These are phyloP conservation scores for Galeopterus variegatus DNA, from an alignment of 2,113 vertebrate species.

Conservation along the genomic window DNA sequence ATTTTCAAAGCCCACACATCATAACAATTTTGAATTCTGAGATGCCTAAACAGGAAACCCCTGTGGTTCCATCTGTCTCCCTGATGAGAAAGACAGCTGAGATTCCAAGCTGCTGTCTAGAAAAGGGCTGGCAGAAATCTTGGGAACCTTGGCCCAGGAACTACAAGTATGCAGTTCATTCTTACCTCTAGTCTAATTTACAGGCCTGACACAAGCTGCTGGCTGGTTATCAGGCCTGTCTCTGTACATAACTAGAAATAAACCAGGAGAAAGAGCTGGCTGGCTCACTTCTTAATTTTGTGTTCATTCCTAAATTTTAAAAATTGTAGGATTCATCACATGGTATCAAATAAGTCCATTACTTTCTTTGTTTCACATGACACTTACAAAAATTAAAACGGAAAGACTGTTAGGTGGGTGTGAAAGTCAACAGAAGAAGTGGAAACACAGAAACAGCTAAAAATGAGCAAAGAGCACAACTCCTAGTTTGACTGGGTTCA, in stretches of 20 bases:
- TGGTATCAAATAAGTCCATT: not conserved
- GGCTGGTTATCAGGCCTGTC: slow-evolving; percentile 55
- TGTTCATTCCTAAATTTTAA: not conserved
- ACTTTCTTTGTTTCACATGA: slow-evolving; percentile 47
- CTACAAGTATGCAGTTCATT: slow-evolving; percentile 17
- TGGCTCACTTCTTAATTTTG: slow-evolving; percentile 18
- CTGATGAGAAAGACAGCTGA: slow-evolving; percentile 68
- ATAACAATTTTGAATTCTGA: slow-evolving; percentile 65
- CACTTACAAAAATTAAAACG: not conserved
- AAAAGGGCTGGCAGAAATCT: slow-evolving; percentile 46
- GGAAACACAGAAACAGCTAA: not conserved
- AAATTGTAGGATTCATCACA: slow-evolving; percentile 16
- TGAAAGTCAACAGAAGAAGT: not conserved
- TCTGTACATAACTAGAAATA: slow-evolving; percentile 18
- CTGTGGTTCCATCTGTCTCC: slow-evolving; percentile 72
- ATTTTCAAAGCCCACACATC: slow-evolving; percentile 78
- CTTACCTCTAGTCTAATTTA: slow-evolving; percentile 55
- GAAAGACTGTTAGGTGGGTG: not conserved
- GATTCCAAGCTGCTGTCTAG: slow-evolving; percentile 70
- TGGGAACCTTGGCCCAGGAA: slow-evolving; percentile 37
- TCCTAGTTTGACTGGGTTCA: not conserved
- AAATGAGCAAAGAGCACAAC: not conserved
- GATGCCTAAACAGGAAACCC: slow-evolving; percentile 66
- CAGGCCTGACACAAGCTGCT: slow-evolving; percentile 57
- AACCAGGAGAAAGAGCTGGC: slow-evolving; percentile 17